Evolutionary conservation across 2,113 vertebrate species (phyloP), one percentile per base, ranked within the genome.

Genomic region (Lontra canadensis): DNA sequence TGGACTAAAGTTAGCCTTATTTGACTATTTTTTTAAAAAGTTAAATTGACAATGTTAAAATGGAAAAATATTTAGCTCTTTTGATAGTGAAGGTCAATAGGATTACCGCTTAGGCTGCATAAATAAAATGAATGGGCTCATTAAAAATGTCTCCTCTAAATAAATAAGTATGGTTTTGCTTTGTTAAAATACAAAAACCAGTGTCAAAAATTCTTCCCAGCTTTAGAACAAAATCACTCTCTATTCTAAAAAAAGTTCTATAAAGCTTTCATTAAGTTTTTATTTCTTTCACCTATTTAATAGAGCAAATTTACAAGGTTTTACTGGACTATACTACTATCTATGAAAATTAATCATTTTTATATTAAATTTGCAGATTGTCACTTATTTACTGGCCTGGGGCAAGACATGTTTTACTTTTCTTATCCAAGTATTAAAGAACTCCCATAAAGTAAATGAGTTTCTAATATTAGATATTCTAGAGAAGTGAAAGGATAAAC

Each of bases 351-450:
- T 95, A 97, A 96, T 98, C 79, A 97, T 96, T 98, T 97, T 92
- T 94, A 90, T 97, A 97, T 98, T 98, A 98, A 95, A 96, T 97
- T 95, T 96, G 57, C 81, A 96, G 87, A 97, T 85, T 97, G 95
- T 97, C 94, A 94, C 74, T 96, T 98, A 95, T 96, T 97, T 97
- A 96, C 83, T 88, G 90, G 87, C 92, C 95, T 49, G 34, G 80
- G 94, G 92, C 83, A 96, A 97, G 69, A 74, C 39, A 92, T 78
- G 47, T 61, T 97, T 98, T 97, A 90, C 74, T 97, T 94, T 97
- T 92, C 81, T 96, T 95, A 96, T 81, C 57, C 83, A 95, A 88
- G 88, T 97, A 88, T 97, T 98, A 97, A 97, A 96, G 61, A 90
- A 97, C 80, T 97, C 34, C 80, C 79, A 44, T 88, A 95, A 83